phyloP scores from a whole-genome alignment of 92 coral and sea anemone genomes.

The Porites divaricata region DNA sequence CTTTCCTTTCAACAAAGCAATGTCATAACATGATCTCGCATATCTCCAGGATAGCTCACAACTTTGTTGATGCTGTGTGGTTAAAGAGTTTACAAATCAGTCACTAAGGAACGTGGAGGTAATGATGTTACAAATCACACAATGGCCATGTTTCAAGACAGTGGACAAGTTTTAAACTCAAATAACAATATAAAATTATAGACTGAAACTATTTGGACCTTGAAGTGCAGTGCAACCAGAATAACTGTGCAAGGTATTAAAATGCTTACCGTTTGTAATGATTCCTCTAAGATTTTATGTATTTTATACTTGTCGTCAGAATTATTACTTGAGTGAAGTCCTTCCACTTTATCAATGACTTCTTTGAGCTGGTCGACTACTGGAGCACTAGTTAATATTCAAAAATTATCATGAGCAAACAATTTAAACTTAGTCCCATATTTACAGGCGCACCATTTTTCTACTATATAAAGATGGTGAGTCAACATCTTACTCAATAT shows the following conservation, averaged over 20 bases:
- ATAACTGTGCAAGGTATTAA: no score
- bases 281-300: constrained; percentile 64
- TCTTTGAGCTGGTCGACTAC: constrained; percentile 50
- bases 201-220: no score
- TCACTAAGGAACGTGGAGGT: neutral
- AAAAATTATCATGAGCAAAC: no score
- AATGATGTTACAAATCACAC: no score
- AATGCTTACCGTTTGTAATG: constrained; percentile 54
- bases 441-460: no score
- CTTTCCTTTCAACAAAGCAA: constrained; percentile 75
- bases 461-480: no score
- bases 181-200: no score
- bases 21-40: constrained; percentile 75
- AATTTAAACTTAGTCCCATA: no score
- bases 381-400: constrained; percentile 18
- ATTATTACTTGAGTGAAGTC: constrained; percentile 34
- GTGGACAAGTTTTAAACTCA: no score
- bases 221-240: no score
- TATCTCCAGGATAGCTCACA: constrained; percentile 86
- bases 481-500: no score
- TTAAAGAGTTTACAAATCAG: neutral
- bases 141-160: no score
- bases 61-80: constrained; percentile 63
- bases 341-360: constrained; percentile 65
- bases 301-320: constrained; percentile 55